A percentile compares a stretch with the other conserved stretches of the same genome.
phyloP scores from a whole-genome alignment of 1,140 invertebrate species.

The Tachypleus tridentatus region DNA sequence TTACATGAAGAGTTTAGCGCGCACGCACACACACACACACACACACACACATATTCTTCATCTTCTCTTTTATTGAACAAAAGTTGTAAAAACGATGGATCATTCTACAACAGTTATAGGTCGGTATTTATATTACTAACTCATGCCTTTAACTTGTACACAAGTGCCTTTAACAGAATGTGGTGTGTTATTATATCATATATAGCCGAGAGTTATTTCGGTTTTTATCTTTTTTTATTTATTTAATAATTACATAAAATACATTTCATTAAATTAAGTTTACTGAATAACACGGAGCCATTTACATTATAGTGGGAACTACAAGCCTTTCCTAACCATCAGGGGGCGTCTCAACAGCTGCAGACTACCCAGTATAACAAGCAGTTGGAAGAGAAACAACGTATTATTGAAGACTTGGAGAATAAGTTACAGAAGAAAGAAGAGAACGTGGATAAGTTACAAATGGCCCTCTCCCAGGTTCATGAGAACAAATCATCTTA shows the following conservation, averaged over 20 bases:
- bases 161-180: no score
- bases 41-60: no score
- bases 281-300: not conserved
- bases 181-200: no score
- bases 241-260: conserved; percentile 34
- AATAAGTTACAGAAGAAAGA: conserved; percentile 73
- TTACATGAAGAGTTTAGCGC: no score
- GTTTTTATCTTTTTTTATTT: not conserved
- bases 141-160: no score
- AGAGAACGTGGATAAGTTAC: conserved; percentile 78
- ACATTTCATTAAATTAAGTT: conserved; percentile 11
- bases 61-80: no score
- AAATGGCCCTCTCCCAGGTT: conserved; percentile 32
- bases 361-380: conserved; percentile 28
- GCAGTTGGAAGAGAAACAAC: conserved; percentile 46
- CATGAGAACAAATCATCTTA: no score
- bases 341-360: not conserved
- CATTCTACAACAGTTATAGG: no score
- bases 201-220: no score
- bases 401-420: conserved; percentile 55
- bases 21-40: no score
- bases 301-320: conserved; percentile 40
- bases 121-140: no score
- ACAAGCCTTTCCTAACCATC: conserved; percentile 62
- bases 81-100: no score